phyloP scores from a whole-genome alignment of 2,888 invertebrate genomes.

The Blomia tropicalis region DNA sequence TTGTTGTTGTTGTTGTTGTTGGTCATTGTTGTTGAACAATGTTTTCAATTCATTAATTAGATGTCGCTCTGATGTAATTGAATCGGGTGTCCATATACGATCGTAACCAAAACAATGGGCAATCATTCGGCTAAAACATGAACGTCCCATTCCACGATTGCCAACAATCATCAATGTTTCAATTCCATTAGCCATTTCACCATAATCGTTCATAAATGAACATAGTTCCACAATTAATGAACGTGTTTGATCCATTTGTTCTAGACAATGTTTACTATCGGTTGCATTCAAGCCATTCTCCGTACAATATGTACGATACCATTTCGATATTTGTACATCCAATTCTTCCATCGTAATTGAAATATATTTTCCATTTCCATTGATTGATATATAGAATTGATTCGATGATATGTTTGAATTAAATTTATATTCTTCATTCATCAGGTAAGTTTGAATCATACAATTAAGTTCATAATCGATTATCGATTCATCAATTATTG shows the following conservation, averaged over 20 bases:
- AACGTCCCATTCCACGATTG: slow-evolving; percentile 18
- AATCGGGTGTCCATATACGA: slow-evolving; percentile 22
- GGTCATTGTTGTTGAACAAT: background rate
- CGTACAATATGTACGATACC: background rate
- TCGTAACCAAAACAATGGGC: slow-evolving; percentile 23
- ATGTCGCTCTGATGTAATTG: slow-evolving; percentile 17
- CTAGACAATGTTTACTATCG: background rate
- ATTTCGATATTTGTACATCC: background rate
- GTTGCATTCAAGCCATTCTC: background rate
- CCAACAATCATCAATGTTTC: slow-evolving; percentile 20
- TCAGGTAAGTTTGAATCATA: background rate
- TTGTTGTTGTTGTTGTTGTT: background rate
- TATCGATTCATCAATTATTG: background rate
- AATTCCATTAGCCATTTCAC: background rate
- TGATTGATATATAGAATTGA: background rate
- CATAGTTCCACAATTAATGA: background rate
- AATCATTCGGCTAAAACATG: slow-evolving; percentile 3
- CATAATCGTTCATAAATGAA: background rate
- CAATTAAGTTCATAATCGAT: slow-evolving; percentile 16
- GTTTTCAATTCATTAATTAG: slow-evolving; percentile 16
- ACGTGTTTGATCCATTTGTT: background rate
- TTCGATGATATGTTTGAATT: background rate
- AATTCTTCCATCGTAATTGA: background rate
- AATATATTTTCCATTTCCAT: background rate
- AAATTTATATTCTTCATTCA: background rate